phyloP scores from a whole-genome alignment of 2,888 invertebrate species.

The Ceratothoa steindachneri region DNA sequence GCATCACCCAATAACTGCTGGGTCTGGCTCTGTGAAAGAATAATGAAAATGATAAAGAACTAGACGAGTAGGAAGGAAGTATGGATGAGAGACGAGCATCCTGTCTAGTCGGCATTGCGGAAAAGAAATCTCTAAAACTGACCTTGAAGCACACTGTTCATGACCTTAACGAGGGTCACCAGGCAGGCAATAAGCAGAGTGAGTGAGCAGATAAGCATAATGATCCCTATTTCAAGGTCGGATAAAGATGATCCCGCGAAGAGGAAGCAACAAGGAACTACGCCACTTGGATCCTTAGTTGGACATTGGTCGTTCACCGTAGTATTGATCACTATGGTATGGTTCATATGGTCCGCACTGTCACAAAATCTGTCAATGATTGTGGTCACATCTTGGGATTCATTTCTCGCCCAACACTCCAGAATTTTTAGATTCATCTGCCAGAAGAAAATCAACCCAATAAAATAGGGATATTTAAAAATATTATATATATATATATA shows the following conservation, averaged over 20 bases:
- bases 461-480: too few relatives aligned
- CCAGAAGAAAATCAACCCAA: not conserved
- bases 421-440: constrained; percentile 1
- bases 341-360: not conserved
- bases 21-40: too few relatives aligned
- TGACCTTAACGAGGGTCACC: not conserved
- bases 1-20: too few relatives aligned
- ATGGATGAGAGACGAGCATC: too few relatives aligned
- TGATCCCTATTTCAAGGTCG: not conserved
- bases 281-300: not conserved
- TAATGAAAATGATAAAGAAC: too few relatives aligned
- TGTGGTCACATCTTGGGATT: not conserved
- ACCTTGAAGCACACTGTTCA: not conserved
- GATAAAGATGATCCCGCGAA: not conserved
- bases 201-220: not conserved
- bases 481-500: too few relatives aligned
- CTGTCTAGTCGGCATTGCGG: too few relatives aligned
- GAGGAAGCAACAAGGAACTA: not conserved
- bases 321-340: not conserved
- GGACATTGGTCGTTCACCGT: not conserved
- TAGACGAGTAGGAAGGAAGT: too few relatives aligned
- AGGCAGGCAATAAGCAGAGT: not conserved
- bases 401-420: not conserved
- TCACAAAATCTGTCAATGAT: not conserved
- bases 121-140: too few relatives aligned